Base-by-base conservation (phyloP, 2,888 invertebrate species). In the Syritta pipiens region DNA sequence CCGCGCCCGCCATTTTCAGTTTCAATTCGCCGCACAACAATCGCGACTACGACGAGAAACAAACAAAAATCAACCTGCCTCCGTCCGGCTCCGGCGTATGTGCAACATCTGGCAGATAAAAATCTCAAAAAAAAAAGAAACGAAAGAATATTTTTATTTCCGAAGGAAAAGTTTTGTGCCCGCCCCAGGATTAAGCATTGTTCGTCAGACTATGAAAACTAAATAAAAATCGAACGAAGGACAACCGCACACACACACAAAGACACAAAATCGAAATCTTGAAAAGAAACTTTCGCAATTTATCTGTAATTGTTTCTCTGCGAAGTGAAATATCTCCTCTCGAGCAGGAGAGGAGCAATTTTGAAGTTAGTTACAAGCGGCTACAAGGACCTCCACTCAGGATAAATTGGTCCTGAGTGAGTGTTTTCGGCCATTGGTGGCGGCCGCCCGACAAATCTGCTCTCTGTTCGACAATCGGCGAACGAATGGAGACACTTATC, bases 281-380 rank as follows among this genome's bases (percentile, higher is more conserved):
- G 55, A 46, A 26, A 55, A n/a, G n/a, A n/a, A 67, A 67, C 55
- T 67, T 67, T 67, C 17, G 26, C 67, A 67, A 55, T 67, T 67
- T 67, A 57, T 67, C 46, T 55, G 42, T 63, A 63, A 63, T 51
- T 63, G 63, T 51, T 63, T 63, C 20, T 20, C 28, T 20, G 30
- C 26, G 49, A 17, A 12, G 26, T 20, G 26, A 53, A 46, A 53
- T 24, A 10, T 42, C 30, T 51, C 12, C 49, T 24, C 32, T 44
- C 42, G 19, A 9, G 30, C 6, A 1, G 24, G 60, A 3, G 17
- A 4, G n/a, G 14, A 48, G 26, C n/a, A 22, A n/a, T n/a, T n/a
- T n/a, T n/a, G n/a, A n/a, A n/a, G n/a, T n/a, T n/a, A n/a, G n/a
- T n/a, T n/a, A n/a, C n/a, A n/a, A n/a, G n/a, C n/a, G n/a, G n/a